These are phyloP conservation scores for Melipona beecheii DNA, from an alignment of 2,888 invertebrate species.

Conservation along the genomic window DNA sequence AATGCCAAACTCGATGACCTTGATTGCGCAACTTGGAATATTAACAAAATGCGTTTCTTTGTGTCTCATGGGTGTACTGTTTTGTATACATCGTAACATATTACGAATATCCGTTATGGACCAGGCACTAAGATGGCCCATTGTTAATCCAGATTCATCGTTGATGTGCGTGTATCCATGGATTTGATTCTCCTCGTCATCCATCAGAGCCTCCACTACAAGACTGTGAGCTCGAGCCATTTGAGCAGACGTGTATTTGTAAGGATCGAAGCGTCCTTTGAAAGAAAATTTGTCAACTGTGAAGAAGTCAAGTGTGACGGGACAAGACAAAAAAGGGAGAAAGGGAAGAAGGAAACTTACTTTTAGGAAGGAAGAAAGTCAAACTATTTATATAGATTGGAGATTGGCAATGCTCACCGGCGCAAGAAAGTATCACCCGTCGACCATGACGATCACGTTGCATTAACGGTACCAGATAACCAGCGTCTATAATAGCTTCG, in stretches of 20 bases:
- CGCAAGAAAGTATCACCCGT: conserved; percentile 91
- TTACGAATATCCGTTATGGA: conserved; percentile 91
- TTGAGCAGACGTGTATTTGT: conserved; percentile 91
- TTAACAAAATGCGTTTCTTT: conserved; percentile 95
- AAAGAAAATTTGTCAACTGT: conserved; percentile 49
- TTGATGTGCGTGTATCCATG: conserved; percentile 94
- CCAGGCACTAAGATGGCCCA: conserved; percentile 94
- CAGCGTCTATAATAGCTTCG: conserved; percentile 91
- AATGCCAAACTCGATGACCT: conserved; percentile 93
- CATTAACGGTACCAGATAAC: conserved; percentile 90
- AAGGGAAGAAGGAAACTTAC: neutral
- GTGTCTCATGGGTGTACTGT: conserved; percentile 95
- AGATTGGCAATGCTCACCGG: conserved; percentile 85
- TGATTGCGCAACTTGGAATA: conserved; percentile 92
- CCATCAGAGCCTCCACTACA: conserved; percentile 93
- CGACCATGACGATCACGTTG: conserved; percentile 91
- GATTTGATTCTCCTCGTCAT: conserved; percentile 93
- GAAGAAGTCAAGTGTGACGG: neutral
- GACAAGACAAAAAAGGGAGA: too few relatives aligned
- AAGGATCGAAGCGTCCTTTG: conserved; percentile 90
- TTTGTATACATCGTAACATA: conserved; percentile 92
- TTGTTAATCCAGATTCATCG: conserved; percentile 92
- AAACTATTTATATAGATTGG: neutral
- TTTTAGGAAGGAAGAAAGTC: neutral
- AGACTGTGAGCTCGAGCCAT: conserved; percentile 94